Evolutionary conservation across 2,113 vertebrate genomes (phyloP), one percentile per base, ranked within the genome.

Genomic region (Odocoileus hemionus): DNA sequence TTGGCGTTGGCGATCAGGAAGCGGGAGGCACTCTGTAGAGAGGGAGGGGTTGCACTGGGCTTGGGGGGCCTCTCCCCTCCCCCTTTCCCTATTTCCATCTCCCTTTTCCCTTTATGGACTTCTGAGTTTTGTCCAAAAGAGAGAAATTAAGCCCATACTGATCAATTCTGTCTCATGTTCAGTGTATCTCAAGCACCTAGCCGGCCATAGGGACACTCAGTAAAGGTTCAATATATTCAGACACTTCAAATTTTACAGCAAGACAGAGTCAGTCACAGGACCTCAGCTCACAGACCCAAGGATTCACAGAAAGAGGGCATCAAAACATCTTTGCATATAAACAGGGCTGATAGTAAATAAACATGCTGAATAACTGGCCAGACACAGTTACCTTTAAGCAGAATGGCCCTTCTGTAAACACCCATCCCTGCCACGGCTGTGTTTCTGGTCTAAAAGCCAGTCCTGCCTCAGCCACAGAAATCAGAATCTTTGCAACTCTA

Each of bases 271-370:
- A 8, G 89, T 10, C 57, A 23, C 23, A 76, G 82, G 15, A 6
- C 19, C 19, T 45, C 70, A 13, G 45, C 21, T 36, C 54, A 19
- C 1, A 25, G 57, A 47, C 36, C 26, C n/a, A 50, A 12, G 58
- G 21, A 54, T n/a, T 23, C 25, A 1, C 1, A 2, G 50, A 9
- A 23, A 39, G 43, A 30, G 2, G 13, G 47, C n/a, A 1, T 30
- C 4, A 1, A 16, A n/a, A 33, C 26, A 1, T 15, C 54, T 45
- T 7, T 58, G 50, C n/a, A 2, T 7, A 1, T 13, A 2, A 23
- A 30, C 12, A 14, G n/a, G 70, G 28, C 9, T 9, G 50, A 39
- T 0, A 1, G n/a, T 39, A 74, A 7, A 76, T 14, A 54, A 89
- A 33, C 4, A 5, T 7, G 43, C 25, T 14, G 58, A 39, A 39